Evolutionary conservation across 2,888 invertebrate genomes (phyloP), one percentile per base, ranked within the genome.

Genomic region (Lithophane socia): DNA sequence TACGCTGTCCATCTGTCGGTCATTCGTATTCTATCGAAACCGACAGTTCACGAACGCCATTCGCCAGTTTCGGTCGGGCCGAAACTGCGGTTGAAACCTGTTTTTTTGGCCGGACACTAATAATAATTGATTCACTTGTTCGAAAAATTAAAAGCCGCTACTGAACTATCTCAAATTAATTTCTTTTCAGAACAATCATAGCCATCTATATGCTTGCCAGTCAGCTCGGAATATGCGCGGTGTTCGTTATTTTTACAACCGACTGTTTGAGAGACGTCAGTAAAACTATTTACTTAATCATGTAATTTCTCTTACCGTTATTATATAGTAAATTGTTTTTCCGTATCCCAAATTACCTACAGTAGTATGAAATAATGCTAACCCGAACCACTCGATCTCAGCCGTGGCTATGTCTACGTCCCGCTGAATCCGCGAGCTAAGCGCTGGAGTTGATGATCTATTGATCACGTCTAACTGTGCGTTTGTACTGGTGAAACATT

Each of bases 231-330:
- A 94, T 94, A 78, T 94, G 95, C 79, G 90, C 93, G 0, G 94
- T 94, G 4, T 93, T 91, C 73, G 92, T 95, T 1, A 90, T 91
- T 74, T 93, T 94, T 60, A 94, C 95, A 3, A 79, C 93, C 5
- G 95, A 95, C 76, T 91, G 92, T 83, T 87, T 95, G 67, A 91
- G 94, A 74, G 95, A 95, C 88, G 95, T 95, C 65, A 92, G 95
- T 94, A 75, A 68, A 42, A 71, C 29, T 58, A 60, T 60, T 63
- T 44, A 52, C 66, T 65, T 49, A 21, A 12, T 64, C 37, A 44
- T 24, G 18, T 18, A 16, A 3, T 52, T 13, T 13, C 29, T 29
- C 47, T n/a, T 71, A 44, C 8, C 21, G 37, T 63, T 54, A 21
- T 63, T 18, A 44, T 13, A 37, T 37, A 37, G 37, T 67, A 37